These are phyloP conservation scores for Ia io DNA, from an alignment of 2,113 vertebrate genomes.

Conservation along the genomic window DNA sequence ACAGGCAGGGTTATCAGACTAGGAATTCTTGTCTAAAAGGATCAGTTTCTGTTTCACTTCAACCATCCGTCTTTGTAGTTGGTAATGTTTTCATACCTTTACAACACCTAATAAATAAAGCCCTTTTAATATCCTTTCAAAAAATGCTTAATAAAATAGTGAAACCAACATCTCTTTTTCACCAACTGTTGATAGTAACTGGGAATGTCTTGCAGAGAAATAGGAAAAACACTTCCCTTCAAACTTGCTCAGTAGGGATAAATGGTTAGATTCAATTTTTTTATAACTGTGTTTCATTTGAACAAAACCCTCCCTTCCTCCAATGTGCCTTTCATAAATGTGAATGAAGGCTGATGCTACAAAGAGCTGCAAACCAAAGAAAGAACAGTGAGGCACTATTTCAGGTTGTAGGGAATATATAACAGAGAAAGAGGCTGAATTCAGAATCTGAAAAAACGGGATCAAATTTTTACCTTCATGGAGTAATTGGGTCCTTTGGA, in stretches of 20 bases:
- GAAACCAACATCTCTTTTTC: background rate
- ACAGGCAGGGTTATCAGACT: conserved; percentile 56
- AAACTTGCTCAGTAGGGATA: conserved; percentile 24
- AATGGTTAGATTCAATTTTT: conserved; percentile 25
- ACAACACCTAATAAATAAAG: conserved; percentile 59
- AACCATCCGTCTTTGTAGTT: conserved; percentile 59
- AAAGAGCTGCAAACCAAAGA: conserved; percentile 33
- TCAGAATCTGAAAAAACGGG: background rate
- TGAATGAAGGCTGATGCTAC: background rate
- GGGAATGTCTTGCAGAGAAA: conserved; percentile 45
- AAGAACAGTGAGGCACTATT: background rate
- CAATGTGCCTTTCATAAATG: background rate
- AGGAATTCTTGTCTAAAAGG: conserved; percentile 68
- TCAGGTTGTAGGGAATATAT: background rate
- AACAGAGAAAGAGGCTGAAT: background rate
- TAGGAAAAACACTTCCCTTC: conserved; percentile 43
- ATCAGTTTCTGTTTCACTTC: conserved; percentile 64
- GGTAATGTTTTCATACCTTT: conserved; percentile 68
- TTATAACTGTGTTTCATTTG: conserved; percentile 26
- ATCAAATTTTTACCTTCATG: background rate
- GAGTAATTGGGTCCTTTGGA: background rate
- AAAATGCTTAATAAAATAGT: conserved; percentile 60
- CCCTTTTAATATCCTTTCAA: conserved; percentile 67
- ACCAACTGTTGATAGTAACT: background rate
- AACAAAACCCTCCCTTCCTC: background rate